Base-by-base conservation (phyloP, 30 jellyfish, hydroid and myxozoan genomes). In the Morbakka virulenta region DNA sequence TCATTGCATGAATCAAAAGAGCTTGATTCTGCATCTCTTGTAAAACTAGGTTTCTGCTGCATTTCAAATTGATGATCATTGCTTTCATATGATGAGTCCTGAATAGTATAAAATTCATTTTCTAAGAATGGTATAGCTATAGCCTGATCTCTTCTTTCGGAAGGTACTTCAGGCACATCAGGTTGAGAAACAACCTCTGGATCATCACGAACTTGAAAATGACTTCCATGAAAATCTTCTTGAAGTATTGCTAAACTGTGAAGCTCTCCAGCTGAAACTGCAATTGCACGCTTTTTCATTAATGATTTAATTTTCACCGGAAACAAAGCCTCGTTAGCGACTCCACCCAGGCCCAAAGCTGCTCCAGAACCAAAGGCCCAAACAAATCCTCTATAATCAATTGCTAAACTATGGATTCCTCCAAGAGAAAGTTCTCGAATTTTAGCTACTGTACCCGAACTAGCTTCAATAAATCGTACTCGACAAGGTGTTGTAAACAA, bases 341-440 rank as follows among this genome's bases (percentile, higher is more conserved):
- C 91, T 32, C 50, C 68, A 47, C 94, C 90, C 13, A 53, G 87
- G 9, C 99, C 99, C 35, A 86, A 41, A n/a, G 87, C 96, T 12
- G 50, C 79, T 26, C 99, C 99, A 3, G 84, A 22, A 0, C 99
- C 99, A 94, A 96, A 93, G 14, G 94, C 67, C 99, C 99, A 93
- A 21, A 86, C 28, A 2, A 29, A 3, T 1, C 99, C 99, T 41
- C 76, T 88, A 4, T 73, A 24, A 53, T 93, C 99, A 23, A 82
- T 52, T 1, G 95, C 79, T 12, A 87, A 51, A 0, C 96, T 86
- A 53, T 77, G 95, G 20, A 62, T 57, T 2, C 77, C 97, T 1
- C 96, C 99, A 72, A 96, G 86, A 13, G 95, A 72, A 24, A 93
- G 65, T 31, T 76, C 87, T 28, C 49, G 83, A 1, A 67, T 80